Evolutionary conservation across 1,140 invertebrate genomes (phyloP).

Genomic region (Gerris buenoi): DNA sequence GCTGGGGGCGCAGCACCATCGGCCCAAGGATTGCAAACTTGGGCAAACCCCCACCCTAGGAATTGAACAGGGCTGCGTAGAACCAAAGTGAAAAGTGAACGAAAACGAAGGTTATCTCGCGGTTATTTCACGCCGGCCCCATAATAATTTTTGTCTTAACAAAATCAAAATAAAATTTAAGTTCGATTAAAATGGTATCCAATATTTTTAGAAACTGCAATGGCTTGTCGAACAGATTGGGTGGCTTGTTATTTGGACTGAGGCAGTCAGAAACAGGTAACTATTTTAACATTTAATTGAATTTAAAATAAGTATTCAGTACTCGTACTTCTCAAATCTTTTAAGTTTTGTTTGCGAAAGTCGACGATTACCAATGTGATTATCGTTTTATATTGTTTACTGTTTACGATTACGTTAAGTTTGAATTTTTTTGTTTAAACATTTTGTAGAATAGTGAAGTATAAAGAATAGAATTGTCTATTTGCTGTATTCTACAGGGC

Average conservation of each 20-base stretch:
- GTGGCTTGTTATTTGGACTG: not conserved
- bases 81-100: too few relatives aligned
- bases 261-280: not conserved
- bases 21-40: too few relatives aligned
- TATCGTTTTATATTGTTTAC: not conserved
- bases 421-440: not conserved
- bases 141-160: too few relatives aligned
- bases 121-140: too few relatives aligned
- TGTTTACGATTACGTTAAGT: not conserved
- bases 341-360: not conserved
- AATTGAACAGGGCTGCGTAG: too few relatives aligned
- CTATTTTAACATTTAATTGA: too few relatives aligned
- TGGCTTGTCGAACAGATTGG: not conserved
- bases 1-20: too few relatives aligned
- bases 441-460: not conserved
- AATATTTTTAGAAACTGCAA: not conserved
- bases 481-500: too few relatives aligned
- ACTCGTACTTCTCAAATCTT: not conserved
- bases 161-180: too few relatives aligned
- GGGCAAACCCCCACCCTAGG: too few relatives aligned
- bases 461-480: not conserved
- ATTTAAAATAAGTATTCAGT: too few relatives aligned
- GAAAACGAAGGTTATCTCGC: too few relatives aligned
- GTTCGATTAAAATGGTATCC: not conserved
- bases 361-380: not conserved